Evolutionary conservation across 1,140 invertebrate genomes (phyloP), one percentile per base, ranked within the genome.

Genomic region (Drosophila ironensis): DNA sequence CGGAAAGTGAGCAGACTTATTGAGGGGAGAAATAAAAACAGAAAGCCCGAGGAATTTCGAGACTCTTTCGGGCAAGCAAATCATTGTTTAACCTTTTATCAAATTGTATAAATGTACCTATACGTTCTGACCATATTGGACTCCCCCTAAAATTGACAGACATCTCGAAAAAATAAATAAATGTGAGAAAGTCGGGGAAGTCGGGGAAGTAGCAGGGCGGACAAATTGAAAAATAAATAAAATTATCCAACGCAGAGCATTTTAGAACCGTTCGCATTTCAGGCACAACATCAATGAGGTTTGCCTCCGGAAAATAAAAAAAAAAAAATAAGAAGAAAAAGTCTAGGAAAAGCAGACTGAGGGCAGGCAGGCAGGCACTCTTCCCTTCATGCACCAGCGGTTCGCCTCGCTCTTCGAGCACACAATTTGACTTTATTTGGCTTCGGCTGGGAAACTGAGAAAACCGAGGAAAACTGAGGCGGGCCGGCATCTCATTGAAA

Each of bases 191-290:
- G 20, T 22, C 5, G 20, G 20, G 20, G 20, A 5, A 20, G 25
- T n/a, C n/a, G n/a, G n/a, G 11, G 12, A 40, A 42, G 41, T 25
- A 48, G 42, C 47, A 46, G 67, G 47, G 54, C 59, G 54, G 59
- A 52, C 45, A 84, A 84, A 84, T 84, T 84, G 78, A 84, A 84
- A 84, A 84, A 78, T 78, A 84, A 86, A 84, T 78, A 84, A 78
- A 82, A 82, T 84, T 82, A 84, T 82, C 78, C 77, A 69, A 70
- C 51, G 59, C 74, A 80, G 78, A 71, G 56, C 57, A 37, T 69
- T 81, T 64, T 27, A 40, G 75, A 81, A 72, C 72, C 77, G 75
- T 80, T 74, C 41, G 28, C 11, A n/a, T 33, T 33, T n/a, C n/a
- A n/a, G n/a, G n/a, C n/a, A n/a, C n/a, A n/a, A n/a, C n/a, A n/a